phyloP scores from a whole-genome alignment of 2,888 invertebrate species.

The Aphidoletes aphidimyza region DNA sequence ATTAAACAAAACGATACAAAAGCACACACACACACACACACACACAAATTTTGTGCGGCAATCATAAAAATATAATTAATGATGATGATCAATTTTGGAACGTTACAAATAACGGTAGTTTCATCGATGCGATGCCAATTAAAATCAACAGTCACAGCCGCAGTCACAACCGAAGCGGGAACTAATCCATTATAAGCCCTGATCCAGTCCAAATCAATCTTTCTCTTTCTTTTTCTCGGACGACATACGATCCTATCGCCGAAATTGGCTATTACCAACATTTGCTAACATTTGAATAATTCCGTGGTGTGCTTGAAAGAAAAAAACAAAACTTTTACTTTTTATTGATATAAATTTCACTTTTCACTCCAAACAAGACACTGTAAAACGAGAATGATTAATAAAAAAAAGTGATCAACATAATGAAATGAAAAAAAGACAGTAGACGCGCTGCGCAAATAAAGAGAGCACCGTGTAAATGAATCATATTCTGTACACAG shows the following conservation, averaged over 20 bases:
- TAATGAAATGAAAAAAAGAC: neutral
- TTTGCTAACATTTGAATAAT: constrained; percentile 22
- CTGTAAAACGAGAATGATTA: constrained; percentile 21
- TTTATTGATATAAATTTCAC: constrained; percentile 44
- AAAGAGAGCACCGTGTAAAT: constrained; percentile 32
- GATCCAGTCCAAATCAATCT: neutral
- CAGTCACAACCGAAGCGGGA: neutral
- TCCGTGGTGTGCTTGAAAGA: neutral
- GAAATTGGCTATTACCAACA: too few relatives aligned
- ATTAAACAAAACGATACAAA: neutral
- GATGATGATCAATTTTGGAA: constrained; percentile 15
- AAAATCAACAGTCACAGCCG: neutral
- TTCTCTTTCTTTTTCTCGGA: too few relatives aligned
- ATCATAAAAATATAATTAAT: constrained; percentile 15
- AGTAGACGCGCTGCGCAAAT: constrained; percentile 2
- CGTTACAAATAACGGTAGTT: constrained; percentile 3
- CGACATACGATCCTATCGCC: neutral
- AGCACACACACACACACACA: too few relatives aligned
- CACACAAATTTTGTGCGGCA: neutral
- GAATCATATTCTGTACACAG: constrained; percentile 20
- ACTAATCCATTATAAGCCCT: constrained; percentile 29
- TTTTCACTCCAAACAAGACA: constrained; percentile 31
- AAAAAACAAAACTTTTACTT: constrained; percentile 20
- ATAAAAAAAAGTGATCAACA: constrained; percentile 42
- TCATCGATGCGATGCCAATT: neutral